Percentiles rank a stretch among this genome's conserved stretches.
These are phyloP conservation scores for Saccopteryx bilineata DNA, from an alignment of 2,113 vertebrate genomes.

Conservation along the genomic window DNA sequence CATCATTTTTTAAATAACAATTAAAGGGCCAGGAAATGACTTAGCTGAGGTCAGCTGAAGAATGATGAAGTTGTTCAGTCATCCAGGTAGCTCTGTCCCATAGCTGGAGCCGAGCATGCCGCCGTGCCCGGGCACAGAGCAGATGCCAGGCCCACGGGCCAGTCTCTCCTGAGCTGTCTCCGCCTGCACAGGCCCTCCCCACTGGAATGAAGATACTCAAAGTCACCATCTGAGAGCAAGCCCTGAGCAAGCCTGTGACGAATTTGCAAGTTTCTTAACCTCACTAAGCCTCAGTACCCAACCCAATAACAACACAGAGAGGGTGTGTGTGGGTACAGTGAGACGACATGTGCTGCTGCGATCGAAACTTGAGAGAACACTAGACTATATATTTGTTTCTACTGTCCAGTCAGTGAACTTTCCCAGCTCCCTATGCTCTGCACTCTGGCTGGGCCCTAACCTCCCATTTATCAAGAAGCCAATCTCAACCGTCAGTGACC, in stretches of 20 bases:
- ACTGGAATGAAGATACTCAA: not conserved
- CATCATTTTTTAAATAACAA: slow-evolving; percentile 15
- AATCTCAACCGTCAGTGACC: not conserved
- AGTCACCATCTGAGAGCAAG: not conserved
- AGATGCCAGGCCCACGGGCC: not conserved
- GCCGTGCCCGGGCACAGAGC: not conserved
- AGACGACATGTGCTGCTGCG: not conserved
- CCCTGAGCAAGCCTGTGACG: not conserved
- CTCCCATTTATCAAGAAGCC: slow-evolving; percentile 47
- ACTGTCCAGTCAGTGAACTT: not conserved
- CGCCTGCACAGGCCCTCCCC: not conserved
- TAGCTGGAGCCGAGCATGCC: not conserved
- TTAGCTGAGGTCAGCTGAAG: not conserved
- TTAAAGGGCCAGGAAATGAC: not conserved
- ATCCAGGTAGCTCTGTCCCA: not conserved
- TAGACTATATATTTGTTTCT: rapidly evolving
- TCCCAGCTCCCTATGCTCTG: not conserved
- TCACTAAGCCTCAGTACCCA: not conserved
- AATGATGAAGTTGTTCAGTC: not conserved
- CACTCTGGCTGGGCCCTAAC: slow-evolving; percentile 19
- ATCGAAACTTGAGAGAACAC: not conserved
- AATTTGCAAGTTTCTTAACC: not conserved
- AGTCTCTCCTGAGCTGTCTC: not conserved
- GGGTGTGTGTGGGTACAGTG: not conserved
- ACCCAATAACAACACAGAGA: not conserved